phyloP scores from a whole-genome alignment of 2,888 invertebrate species.

The Conomelus anceps region DNA sequence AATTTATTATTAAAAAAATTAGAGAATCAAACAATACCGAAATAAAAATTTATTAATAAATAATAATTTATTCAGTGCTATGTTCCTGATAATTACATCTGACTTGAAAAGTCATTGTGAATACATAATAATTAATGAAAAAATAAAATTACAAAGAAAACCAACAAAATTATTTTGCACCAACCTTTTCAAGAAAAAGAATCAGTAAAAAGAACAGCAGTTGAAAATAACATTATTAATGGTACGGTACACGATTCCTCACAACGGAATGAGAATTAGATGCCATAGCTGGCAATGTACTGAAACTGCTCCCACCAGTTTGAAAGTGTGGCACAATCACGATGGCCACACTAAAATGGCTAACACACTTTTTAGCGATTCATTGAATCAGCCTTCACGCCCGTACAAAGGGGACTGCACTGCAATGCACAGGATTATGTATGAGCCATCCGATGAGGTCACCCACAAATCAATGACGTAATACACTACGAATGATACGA shows the following conservation, averaged over 20 bases:
- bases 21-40: too few species aligned
- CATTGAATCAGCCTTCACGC: neutral
- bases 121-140: too few species aligned
- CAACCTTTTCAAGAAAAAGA: neutral
- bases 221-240: neutral
- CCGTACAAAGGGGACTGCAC: neutral
- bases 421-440: too few species aligned
- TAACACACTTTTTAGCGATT: neutral
- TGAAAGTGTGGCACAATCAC: neutral
- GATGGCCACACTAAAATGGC: too few species aligned
- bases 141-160: too few species aligned
- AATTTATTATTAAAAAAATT: too few species aligned
- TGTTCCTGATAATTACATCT: too few species aligned
- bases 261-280: neutral
- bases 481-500: too few species aligned
- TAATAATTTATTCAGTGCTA: too few species aligned
- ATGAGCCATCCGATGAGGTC: neutral
- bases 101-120: too few species aligned
- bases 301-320: neutral
- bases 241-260: neutral
- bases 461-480: neutral
- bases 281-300: neutral
- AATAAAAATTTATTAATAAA: too few species aligned
- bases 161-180: neutral
- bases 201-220: neutral